Percentiles rank a stretch among this genome's conserved stretches.
Conservation (phyloP, 2,113 vertebrate genomes). For the Dolichotis patagonum region DNA sequence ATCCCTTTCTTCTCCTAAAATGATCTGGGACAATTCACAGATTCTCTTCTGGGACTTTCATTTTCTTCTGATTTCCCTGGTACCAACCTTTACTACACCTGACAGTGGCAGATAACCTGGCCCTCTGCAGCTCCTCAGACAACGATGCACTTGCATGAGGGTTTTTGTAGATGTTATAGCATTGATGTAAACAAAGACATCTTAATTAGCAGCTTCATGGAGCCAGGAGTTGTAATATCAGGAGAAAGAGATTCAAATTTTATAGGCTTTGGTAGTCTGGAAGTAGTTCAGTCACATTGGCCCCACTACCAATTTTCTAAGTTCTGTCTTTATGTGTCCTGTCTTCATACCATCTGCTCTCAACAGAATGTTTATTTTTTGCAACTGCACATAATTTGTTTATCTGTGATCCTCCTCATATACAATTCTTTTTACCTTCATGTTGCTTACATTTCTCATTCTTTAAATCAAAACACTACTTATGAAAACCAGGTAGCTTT, state of each 20-base stretch:
- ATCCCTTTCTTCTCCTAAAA: neutral
- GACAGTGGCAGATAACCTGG: no score
- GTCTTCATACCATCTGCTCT: neutral
- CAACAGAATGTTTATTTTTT: neutral
- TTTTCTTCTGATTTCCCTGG: neutral
- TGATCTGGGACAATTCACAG: neutral
- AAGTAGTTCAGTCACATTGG: neutral
- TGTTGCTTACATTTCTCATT: neutral
- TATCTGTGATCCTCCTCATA: neutral
- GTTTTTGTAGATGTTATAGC: neutral
- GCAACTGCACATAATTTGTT: neutral
- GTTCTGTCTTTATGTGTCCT: neutral
- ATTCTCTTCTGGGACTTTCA: neutral
- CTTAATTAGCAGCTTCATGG: neutral
- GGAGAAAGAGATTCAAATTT: neutral
- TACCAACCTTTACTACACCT: neutral
- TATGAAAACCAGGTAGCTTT: neutral
- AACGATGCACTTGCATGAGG: neutral
- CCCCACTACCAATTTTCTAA: neutral
- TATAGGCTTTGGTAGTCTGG: neutral
- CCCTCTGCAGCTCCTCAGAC: neutral
- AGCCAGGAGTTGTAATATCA: neutral
- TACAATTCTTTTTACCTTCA: neutral
- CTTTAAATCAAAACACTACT: neutral
- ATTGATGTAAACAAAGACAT: neutral